A percentile compares a stretch with the other conserved stretches of the same genome.
Conservation (phyloP, 2,113 vertebrate genomes). For the Pica pica region DNA sequence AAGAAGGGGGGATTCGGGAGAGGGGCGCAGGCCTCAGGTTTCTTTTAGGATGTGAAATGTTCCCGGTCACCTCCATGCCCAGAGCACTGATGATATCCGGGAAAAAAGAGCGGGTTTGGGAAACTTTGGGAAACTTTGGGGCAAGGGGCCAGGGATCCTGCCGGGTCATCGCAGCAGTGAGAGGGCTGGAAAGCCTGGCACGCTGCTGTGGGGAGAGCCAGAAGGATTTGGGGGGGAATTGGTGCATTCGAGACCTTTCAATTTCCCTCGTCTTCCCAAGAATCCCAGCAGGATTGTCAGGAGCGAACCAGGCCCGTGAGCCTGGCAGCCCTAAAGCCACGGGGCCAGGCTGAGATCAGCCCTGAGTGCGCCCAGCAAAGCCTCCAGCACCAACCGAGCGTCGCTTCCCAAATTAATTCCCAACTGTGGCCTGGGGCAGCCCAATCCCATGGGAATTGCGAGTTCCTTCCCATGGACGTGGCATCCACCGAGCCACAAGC, state of each 20-base stretch:
- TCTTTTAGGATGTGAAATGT: accelerated
- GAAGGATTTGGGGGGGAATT: accelerated
- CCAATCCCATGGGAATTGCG: accelerated
- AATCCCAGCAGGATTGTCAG: neutral
- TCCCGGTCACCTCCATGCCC: accelerated
- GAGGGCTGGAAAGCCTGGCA: neutral
- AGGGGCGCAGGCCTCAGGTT: too few species aligned
- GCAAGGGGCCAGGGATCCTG: neutral
- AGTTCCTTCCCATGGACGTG: neutral
- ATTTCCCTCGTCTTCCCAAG: neutral
- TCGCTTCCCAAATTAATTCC: accelerated
- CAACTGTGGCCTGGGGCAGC: accelerated
- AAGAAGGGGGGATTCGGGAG: neutral
- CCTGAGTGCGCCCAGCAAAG: neutral
- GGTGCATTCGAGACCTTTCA: neutral
- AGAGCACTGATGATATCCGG: accelerated
- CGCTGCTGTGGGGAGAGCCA: accelerated
- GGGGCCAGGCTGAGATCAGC: neutral
- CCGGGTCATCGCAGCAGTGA: accelerated
- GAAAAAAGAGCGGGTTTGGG: accelerated
- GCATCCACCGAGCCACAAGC: accelerated
- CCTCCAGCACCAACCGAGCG: neutral
- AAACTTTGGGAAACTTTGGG: neutral
- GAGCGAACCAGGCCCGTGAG: neutral
- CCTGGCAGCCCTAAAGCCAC: accelerated